These are phyloP conservation scores for Arenaria interpres DNA, from an alignment of 2,113 vertebrate species.

Conservation along the genomic window DNA sequence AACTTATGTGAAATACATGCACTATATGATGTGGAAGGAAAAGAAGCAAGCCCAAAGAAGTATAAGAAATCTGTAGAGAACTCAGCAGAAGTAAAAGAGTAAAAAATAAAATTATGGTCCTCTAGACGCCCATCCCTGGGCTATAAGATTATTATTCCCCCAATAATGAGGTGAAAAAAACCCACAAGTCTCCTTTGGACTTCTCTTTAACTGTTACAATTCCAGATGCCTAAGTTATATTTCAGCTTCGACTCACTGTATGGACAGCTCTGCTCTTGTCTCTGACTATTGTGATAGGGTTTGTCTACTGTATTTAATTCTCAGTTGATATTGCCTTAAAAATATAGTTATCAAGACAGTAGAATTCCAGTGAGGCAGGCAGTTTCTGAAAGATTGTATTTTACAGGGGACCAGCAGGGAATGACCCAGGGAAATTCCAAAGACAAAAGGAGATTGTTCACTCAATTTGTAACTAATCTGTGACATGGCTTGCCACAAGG, in stretches of 20 bases:
- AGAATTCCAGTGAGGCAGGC: background rate
- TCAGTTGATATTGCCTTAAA: background rate
- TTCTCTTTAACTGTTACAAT: background rate
- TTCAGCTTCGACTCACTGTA: background rate
- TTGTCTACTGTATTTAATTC: background rate
- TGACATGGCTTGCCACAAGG: background rate
- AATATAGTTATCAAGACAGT: background rate
- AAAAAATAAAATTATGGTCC: background rate
- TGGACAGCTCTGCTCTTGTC: background rate
- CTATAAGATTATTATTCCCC: background rate
- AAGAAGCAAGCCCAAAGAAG: background rate
- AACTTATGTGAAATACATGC: background rate
- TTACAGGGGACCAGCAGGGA: background rate
- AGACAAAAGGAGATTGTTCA: background rate
- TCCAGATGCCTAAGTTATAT: background rate
- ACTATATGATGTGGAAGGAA: background rate
- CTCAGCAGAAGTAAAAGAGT: background rate
- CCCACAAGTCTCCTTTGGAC: background rate
- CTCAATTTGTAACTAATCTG: background rate
- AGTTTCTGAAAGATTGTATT: background rate
- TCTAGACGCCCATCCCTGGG: background rate
- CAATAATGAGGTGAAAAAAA: background rate
- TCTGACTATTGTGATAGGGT: background rate
- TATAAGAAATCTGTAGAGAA: background rate
- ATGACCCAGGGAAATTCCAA: background rate